Evolutionary conservation across 2,888 invertebrate genomes (phyloP).

Genomic region (Fragum sueziense): DNA sequence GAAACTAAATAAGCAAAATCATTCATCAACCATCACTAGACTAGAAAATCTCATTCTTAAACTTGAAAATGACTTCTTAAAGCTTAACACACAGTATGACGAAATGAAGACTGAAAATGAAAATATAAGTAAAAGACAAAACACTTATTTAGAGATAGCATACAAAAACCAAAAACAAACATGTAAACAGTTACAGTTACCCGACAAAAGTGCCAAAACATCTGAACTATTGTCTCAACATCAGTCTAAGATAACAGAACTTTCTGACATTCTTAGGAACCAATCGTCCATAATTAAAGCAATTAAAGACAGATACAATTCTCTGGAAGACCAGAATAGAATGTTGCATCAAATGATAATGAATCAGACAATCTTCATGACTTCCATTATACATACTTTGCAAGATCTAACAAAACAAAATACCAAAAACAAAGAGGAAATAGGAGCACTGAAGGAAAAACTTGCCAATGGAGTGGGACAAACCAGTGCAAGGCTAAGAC

Average conservation of each 20-base stretch:
- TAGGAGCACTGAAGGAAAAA: slow-evolving; percentile 40
- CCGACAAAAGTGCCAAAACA: slow-evolving; percentile 58
- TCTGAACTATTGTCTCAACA: slow-evolving; percentile 68
- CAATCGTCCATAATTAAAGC: slow-evolving; percentile 65
- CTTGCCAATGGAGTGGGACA: slow-evolving; percentile 10
- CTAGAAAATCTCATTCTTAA: slow-evolving; percentile 76
- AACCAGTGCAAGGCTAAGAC: background rate
- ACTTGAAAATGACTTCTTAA: slow-evolving; percentile 76
- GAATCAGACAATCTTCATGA: slow-evolving; percentile 73
- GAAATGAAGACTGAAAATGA: slow-evolving; percentile 69
- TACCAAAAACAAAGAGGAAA: slow-evolving; percentile 61
- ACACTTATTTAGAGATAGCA: slow-evolving; percentile 66
- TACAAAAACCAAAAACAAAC: slow-evolving; percentile 46
- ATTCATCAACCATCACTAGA: slow-evolving; percentile 65
- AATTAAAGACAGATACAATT: slow-evolving; percentile 61
- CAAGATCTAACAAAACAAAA: slow-evolving; percentile 68
- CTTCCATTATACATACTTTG: slow-evolving; percentile 70
- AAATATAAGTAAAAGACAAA: slow-evolving; percentile 62
- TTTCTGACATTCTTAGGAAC: slow-evolving; percentile 65
- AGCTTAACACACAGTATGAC: slow-evolving; percentile 71
- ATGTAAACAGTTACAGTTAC: slow-evolving; percentile 35
- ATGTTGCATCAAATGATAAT: slow-evolving; percentile 71
- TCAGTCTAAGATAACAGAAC: slow-evolving; percentile 66
- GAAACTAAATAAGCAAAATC: slow-evolving; percentile 70
- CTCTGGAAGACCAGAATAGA: slow-evolving; percentile 72